Evolutionary conservation across 1,140 invertebrate species (phyloP), one percentile per base, ranked within the genome.

Genomic region (Acyrthosiphon pisum): DNA sequence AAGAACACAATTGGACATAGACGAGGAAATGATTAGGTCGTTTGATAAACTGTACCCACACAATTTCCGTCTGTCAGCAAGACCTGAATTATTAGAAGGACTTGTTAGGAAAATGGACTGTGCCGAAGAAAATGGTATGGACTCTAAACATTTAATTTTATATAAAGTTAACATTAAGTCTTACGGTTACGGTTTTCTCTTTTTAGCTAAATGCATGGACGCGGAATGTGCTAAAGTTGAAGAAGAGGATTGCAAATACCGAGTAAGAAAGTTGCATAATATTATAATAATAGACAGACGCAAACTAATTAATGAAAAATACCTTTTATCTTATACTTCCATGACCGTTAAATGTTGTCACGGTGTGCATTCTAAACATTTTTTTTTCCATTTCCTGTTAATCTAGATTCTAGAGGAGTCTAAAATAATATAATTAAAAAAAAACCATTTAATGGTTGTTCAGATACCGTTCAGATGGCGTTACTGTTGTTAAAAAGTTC

Each of bases 41-140:
- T 92, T 92, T 26, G 91, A 92, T 30, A 92, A 92, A 92, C 46
- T 92, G 22, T 92, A 83, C 6, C 91, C 91, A 14, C 46, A 81
- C 20, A 84, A 53, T 92, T 92, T 92, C n/a, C 91, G 91, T 23
- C 37, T 92, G 35, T 35, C 3, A 9, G 35, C 41, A 30, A 35
- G 14, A 23, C 76, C 76, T 11, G 46, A 84, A 41, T 41, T 41
- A 8, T 50, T 92, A 37, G 76, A 92, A 50, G 91, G 91, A 35
- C 48, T 91, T 8, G 14, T 44, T 46, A 23, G 7, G 2, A 76
- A 76, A 91, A 81, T 92, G 60, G 22, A 53, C 23, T 46, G 68
- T 68, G 41, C 9, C 23, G 53, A 76, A 76, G 26, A 81, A 76
- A 91, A 91, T 0, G 18, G 90, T 91, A 41, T 41, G 35, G 14